Conservation (phyloP, 2,888 invertebrate species). For the Drosophila hawaiiensis region DNA sequence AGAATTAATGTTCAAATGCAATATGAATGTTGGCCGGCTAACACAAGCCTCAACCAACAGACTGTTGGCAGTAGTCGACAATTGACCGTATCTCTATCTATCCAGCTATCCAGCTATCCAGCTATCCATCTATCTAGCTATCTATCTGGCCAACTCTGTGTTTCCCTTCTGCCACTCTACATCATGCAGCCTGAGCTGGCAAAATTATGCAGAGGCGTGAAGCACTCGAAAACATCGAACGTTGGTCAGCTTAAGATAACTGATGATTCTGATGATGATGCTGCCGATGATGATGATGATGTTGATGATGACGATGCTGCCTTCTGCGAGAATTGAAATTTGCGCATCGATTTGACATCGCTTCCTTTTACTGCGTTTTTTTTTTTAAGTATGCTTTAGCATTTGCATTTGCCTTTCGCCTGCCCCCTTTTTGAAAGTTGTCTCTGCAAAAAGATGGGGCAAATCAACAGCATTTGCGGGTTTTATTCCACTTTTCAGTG, state of each 20-base stretch:
- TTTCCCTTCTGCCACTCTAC: neutral
- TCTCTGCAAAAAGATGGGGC: conserved; percentile 60
- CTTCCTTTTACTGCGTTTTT: conserved; percentile 25
- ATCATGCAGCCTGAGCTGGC: conserved; percentile 56
- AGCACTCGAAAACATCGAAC: conserved; percentile 64
- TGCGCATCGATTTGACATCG: conserved; percentile 60
- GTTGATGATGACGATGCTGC: conserved; percentile 16
- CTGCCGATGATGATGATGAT: conserved; percentile 17
- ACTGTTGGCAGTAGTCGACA: conserved; percentile 14
- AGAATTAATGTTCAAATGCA: conserved; percentile 80
- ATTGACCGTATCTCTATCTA: conserved; percentile 12
- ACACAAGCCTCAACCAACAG: conserved; percentile 17
- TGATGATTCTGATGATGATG: conserved; percentile 28
- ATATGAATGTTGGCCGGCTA: conserved; percentile 70
- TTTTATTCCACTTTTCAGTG: conserved; percentile 24
- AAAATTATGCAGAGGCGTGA: conserved; percentile 75
- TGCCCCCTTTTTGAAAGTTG: conserved; percentile 51
- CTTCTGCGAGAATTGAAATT: conserved; percentile 58
- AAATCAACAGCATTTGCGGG: conserved; percentile 50
- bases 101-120: neutral
- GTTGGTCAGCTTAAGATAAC: conserved; percentile 67
- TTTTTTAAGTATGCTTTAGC: conserved; percentile 30
- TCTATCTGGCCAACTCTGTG: neutral
- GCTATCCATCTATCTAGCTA: neutral
- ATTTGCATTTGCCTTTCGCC: conserved; percentile 3